Percentiles rank a stretch among this genome's conserved stretches.
These are phyloP conservation scores for Tiaroga cobitis DNA, from an alignment of 2,797 vertebrate genomes.

Conservation along the genomic window DNA sequence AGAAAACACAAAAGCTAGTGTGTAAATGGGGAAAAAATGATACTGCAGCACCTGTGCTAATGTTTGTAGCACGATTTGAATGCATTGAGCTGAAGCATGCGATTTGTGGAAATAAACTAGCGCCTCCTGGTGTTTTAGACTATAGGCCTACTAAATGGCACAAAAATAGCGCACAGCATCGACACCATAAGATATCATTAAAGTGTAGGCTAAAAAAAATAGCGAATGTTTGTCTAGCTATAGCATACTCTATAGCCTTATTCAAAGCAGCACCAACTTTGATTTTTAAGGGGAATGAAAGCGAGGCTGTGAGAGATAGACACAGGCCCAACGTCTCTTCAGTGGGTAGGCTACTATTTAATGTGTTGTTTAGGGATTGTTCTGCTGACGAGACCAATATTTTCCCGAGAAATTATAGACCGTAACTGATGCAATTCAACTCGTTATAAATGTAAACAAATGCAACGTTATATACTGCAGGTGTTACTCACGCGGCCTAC, in stretches of 20 bases:
- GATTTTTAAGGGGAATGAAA: too few relatives aligned
- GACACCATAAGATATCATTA: not conserved
- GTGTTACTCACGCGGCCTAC: not conserved
- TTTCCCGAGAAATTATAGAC: not conserved
- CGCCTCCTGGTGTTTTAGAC: constrained; percentile 23
- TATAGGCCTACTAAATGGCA: not conserved
- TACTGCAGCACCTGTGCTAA: not conserved
- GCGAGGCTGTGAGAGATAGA: too few relatives aligned
- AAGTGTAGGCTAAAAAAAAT: not conserved
- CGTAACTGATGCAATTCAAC: not conserved
- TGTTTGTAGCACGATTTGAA: not conserved
- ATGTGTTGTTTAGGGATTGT: not conserved
- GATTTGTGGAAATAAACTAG: not conserved
- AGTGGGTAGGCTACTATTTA: not conserved
- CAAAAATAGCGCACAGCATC: too few relatives aligned
- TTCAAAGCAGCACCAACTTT: too few relatives aligned
- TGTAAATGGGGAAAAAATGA: not conserved
- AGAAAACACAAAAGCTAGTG: not conserved
- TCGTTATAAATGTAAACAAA: not conserved
- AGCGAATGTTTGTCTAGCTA: not conserved
- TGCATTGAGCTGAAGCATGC: not conserved
- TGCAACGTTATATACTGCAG: not conserved
- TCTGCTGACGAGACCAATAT: not conserved
- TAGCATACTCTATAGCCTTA: too few relatives aligned
- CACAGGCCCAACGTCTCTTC: not conserved